Conservation (phyloP, 2,113 vertebrate species). For the Callipepla squamata region DNA sequence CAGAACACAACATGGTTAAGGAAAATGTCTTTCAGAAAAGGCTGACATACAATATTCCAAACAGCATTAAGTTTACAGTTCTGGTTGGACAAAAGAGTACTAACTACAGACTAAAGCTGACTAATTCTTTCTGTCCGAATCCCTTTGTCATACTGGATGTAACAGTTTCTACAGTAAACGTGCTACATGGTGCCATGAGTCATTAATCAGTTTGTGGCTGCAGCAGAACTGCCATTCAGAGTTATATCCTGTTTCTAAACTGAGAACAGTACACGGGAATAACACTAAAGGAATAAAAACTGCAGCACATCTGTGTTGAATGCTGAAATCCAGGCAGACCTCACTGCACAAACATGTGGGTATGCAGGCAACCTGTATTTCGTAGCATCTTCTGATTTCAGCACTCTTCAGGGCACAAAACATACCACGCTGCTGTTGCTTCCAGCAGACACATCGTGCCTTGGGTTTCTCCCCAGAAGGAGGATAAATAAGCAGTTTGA, state of each 20-base stretch:
- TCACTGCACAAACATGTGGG: neutral
- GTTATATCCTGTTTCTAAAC: neutral
- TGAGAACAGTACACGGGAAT: neutral
- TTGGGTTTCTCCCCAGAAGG: neutral
- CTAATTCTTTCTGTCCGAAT: neutral
- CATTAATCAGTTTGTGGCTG: neutral
- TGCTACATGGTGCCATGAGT: neutral
- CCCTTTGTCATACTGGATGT: neutral
- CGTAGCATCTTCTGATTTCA: neutral
- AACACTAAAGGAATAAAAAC: neutral
- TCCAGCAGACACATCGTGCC: too few species aligned
- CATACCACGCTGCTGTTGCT: neutral
- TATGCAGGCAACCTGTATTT: neutral
- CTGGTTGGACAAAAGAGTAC: neutral
- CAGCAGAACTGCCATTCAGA: neutral
- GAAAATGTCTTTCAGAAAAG: neutral
- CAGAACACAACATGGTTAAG: neutral
- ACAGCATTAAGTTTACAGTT: neutral
- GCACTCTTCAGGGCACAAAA: accelerated
- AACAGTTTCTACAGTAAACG: neutral
- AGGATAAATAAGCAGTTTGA: accelerated
- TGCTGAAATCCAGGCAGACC: neutral
- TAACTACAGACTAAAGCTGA: neutral
- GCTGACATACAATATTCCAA: neutral
- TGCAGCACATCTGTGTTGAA: neutral